phyloP scores from a whole-genome alignment of 53 echinoderm and acorn worm genomes.

The Stichopus horrens region DNA sequence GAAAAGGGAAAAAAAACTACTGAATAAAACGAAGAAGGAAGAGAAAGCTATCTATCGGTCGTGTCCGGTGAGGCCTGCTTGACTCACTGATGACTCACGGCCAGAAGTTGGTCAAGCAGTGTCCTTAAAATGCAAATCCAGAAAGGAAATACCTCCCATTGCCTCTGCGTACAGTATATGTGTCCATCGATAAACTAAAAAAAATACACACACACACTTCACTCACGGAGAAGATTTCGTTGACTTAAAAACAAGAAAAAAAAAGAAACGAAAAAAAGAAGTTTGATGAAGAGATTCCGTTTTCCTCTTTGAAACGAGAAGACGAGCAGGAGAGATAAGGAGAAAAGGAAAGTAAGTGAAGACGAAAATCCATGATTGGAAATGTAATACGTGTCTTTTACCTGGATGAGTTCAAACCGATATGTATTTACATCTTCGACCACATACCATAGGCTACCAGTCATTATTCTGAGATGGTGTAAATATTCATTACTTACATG shows the following conservation, averaged over 20 bases:
- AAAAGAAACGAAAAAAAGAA: background rate
- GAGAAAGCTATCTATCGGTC: background rate
- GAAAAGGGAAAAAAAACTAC: too few species aligned
- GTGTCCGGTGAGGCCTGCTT: constrained; percentile 5
- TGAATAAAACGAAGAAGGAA: too few species aligned
- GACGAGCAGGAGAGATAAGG: background rate
- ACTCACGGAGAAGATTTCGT: background rate
- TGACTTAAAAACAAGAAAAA: background rate
- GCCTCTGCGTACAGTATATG: background rate
- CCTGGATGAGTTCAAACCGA: background rate
- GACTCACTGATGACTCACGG: background rate
- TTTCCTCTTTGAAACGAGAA: background rate
- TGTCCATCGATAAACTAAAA: background rate
- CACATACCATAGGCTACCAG: too few species aligned
- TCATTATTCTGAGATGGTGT: too few species aligned
- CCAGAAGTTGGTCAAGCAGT: background rate
- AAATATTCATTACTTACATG: too few species aligned
- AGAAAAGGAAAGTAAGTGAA: background rate
- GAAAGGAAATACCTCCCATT: background rate
- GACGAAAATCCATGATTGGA: background rate
- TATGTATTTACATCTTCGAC: too few species aligned
- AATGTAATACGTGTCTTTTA: background rate
- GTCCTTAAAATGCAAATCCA: constrained; percentile 1
- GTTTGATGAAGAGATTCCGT: too few species aligned
- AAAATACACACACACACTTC: background rate